A percentile compares a stretch with the other conserved stretches of the same genome.
These are phyloP conservation scores for Drosophila yakuba DNA, from an alignment of 1,140 invertebrate genomes.

Conservation along the genomic window DNA sequence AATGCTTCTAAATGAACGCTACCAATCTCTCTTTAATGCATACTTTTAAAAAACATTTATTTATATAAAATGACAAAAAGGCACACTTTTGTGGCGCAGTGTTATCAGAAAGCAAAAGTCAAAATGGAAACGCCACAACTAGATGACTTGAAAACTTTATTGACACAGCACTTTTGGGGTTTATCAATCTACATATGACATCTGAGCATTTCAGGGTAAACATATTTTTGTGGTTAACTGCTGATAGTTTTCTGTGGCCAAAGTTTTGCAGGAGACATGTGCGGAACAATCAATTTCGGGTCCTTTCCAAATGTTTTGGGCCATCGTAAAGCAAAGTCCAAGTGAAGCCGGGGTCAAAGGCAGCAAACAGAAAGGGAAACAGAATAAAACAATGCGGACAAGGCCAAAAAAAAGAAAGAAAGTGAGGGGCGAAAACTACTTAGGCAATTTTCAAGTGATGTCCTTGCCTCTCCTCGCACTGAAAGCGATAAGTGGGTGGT, in stretches of 20 bases:
- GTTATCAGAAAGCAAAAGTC: background rate
- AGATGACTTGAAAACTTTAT: conserved; percentile 42
- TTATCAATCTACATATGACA: conserved; percentile 53
- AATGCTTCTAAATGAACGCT: background rate
- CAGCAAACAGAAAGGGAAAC: conserved; percentile 30
- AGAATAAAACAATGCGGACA: conserved; percentile 29
- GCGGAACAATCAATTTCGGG: conserved; percentile 45
- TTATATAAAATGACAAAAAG: background rate
- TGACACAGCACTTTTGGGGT: conserved; percentile 35
- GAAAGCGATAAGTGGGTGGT: conserved; percentile 57
- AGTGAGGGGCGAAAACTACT: conserved; percentile 60
- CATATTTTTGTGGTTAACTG: conserved; percentile 72
- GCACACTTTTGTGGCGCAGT: background rate
- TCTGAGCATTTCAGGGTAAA: conserved; percentile 52
- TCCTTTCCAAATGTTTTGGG: conserved; percentile 44
- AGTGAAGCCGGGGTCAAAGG: conserved; percentile 14
- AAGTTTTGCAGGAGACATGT: conserved; percentile 49
- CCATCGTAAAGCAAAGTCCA: conserved; percentile 35
- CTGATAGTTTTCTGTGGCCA: conserved; percentile 63
- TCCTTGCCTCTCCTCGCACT: conserved; percentile 43
- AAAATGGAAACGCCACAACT: conserved; percentile 14
- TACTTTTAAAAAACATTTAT: background rate
- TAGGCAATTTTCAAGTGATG: conserved; percentile 83
- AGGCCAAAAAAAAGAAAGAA: conserved; percentile 15
- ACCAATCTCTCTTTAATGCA: background rate